phyloP scores from a whole-genome alignment of 1,140 invertebrate genomes.

The Ylistrum balloti region DNA sequence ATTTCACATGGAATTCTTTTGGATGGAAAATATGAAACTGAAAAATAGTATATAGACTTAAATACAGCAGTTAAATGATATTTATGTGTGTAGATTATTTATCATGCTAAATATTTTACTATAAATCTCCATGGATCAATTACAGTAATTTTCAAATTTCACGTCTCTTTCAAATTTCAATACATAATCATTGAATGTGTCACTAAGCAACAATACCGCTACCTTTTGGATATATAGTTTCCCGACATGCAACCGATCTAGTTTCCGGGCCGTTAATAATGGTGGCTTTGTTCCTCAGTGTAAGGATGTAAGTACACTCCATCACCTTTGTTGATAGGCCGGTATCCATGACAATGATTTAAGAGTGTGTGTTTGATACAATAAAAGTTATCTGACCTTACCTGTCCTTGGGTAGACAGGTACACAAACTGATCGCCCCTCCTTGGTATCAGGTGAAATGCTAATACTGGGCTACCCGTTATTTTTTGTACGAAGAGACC shows the following conservation, averaged over 20 bases:
- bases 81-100: no score
- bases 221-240: neutral
- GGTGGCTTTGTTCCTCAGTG: neutral
- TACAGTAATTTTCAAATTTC: neutral
- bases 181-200: neutral
- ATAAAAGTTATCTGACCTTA: neutral
- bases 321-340: neutral
- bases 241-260: neutral
- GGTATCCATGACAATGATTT: conserved; percentile 38
- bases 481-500: neutral
- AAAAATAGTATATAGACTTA: neutral
- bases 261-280: neutral
- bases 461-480: neutral
- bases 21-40: neutral
- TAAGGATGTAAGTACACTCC: neutral
- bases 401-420: neutral
- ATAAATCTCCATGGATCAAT: neutral
- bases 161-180: neutral
- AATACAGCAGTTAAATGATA: neutral
- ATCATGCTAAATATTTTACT: no score
- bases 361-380: neutral
- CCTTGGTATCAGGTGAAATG: neutral
- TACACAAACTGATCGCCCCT: neutral
- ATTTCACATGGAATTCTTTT: neutral
- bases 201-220: neutral